Conservation (phyloP, 2,797 vertebrate species). For the Chiloscyllium punctatum region DNA sequence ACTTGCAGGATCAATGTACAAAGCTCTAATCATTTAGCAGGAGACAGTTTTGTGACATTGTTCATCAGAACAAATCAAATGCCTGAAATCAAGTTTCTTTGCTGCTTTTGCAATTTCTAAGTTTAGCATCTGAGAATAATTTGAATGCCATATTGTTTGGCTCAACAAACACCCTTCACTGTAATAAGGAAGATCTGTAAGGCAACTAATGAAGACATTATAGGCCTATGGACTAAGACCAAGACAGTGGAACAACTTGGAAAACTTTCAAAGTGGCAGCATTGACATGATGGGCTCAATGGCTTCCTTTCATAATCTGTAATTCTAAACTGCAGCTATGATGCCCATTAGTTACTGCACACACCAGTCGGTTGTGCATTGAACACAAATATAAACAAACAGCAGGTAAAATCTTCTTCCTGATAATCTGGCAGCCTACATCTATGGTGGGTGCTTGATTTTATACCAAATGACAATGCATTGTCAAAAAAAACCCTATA, state of each 20-base stretch:
- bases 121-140: no score
- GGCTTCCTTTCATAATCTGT: not conserved
- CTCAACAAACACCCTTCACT: no score
- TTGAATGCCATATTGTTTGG: no score
- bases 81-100: no score
- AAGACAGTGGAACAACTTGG: not conserved
- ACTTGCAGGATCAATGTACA: no score
- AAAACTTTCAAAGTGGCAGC: not conserved
- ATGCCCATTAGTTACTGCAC: not conserved
- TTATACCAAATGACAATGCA: not conserved
- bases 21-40: no score
- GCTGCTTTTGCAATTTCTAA: no score
- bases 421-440: not conserved
- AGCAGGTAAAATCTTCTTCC: not conserved
- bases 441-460: not conserved
- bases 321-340: not conserved
- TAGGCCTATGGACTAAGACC: not conserved
- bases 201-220: not conserved
- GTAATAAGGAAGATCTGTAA: not conserved
- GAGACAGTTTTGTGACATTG: no score
- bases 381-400: not conserved
- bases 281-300: not conserved
- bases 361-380: not conserved
- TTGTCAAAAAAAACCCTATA: not conserved
- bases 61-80: no score